phyloP scores from a whole-genome alignment of 30 jellyfish, hydroid and myxozoan species.

The Catostylus mosaicus region DNA sequence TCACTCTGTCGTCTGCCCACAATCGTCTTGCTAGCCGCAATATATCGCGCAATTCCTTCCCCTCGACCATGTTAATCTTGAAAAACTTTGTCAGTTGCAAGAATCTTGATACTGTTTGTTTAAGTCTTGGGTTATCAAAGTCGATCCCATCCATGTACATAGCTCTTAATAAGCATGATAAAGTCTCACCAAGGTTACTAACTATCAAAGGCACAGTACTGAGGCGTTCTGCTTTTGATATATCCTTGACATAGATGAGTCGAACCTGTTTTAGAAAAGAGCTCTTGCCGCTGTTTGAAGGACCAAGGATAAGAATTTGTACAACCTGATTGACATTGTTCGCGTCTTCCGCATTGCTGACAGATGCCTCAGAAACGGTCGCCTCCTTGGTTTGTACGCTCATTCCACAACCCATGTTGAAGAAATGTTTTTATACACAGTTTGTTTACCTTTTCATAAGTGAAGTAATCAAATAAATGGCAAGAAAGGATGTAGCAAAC shows the following conservation, averaged over 20 bases:
- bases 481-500: neutral
- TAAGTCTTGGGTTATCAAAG: slow-evolving; percentile 58
- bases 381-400: slow-evolving; percentile 66
- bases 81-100: slow-evolving; percentile 57
- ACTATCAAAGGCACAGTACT: slow-evolving; percentile 61
- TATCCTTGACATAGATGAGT: slow-evolving; percentile 51
- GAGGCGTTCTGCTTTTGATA: slow-evolving; percentile 49
- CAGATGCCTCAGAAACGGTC: slow-evolving; percentile 41
- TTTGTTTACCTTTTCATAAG: neutral
- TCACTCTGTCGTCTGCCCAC: slow-evolving; percentile 69
- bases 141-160: slow-evolving; percentile 70
- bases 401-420: slow-evolving; percentile 65
- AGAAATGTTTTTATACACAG: neutral
- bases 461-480: neutral
- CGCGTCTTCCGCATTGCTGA: slow-evolving; percentile 60
- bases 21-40: slow-evolving; percentile 54
- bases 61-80: slow-evolving; percentile 66
- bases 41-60: slow-evolving; percentile 62
- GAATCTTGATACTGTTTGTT: slow-evolving; percentile 60
- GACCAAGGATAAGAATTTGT: slow-evolving; percentile 60
- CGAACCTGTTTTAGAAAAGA: slow-evolving; percentile 61
- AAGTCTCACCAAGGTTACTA: slow-evolving; percentile 60
- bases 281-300: slow-evolving; percentile 68
- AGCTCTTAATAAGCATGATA: slow-evolving; percentile 55
- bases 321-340: slow-evolving; percentile 58